phyloP scores from a whole-genome alignment of 2,113 vertebrate genomes.

The Paracanthobrama guichenoti region DNA sequence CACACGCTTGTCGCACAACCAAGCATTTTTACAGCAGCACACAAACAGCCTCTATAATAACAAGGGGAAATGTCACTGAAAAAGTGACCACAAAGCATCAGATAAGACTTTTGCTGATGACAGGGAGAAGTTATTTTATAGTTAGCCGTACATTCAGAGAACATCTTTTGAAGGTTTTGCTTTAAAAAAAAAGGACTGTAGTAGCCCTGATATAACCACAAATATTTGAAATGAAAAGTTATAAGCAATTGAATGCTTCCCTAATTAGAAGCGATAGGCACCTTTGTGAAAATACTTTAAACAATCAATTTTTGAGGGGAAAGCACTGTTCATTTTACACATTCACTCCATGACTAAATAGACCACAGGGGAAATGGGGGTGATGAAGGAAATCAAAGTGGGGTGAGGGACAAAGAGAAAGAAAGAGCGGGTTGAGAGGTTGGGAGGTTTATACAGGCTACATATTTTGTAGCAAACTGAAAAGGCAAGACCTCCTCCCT shows the following conservation, averaged over 20 bases:
- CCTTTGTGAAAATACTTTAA: no score
- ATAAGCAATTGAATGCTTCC: neutral
- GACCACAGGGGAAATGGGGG: conserved; percentile 6
- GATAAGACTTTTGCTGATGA: neutral
- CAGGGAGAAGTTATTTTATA: neutral
- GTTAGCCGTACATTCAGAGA: neutral
- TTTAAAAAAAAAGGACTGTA: neutral
- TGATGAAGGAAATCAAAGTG: neutral
- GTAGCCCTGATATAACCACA: neutral
- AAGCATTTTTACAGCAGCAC: neutral
- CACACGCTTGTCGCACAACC: neutral
- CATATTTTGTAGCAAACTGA: conserved; percentile 22
- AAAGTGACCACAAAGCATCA: neutral
- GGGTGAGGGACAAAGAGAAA: neutral
- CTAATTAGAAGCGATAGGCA: neutral
- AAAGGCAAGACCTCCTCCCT: conserved; percentile 39
- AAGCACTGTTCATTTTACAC: conserved; percentile 8
- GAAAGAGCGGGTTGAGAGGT: conserved; percentile 4
- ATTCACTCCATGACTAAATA: neutral
- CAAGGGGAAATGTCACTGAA: no score
- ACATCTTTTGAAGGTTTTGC: neutral
- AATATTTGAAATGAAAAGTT: neutral
- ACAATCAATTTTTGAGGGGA: neutral
- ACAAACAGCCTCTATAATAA: neutral
- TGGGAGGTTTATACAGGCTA: conserved; percentile 35